A percentile compares a stretch with the other conserved stretches of the same genome.
Evolutionary conservation across 1,140 invertebrate species (phyloP).

Genomic region (Helicorthomorpha holstii): DNA sequence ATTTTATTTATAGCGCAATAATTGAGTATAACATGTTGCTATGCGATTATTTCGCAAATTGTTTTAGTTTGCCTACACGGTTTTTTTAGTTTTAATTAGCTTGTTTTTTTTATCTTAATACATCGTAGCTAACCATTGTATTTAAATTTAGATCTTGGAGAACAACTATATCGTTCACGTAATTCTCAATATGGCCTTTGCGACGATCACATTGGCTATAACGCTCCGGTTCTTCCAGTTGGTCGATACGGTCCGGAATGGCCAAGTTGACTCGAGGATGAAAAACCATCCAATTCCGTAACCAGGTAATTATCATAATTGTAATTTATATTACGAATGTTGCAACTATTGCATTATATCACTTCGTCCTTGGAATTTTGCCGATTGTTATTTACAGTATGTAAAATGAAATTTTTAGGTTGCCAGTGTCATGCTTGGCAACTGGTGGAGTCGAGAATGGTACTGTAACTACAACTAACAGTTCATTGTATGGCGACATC

Average conservation of each 20-base stretch:
- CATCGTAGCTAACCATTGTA: too few species aligned
- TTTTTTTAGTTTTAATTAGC: too few species aligned
- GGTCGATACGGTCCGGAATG: conserved; percentile 72
- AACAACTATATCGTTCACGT: too few species aligned
- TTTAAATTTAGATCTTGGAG: too few species aligned
- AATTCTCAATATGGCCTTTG: too few species aligned
- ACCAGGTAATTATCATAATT: conserved; percentile 7
- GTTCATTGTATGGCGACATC: too few species aligned
- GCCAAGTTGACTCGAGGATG: conserved; percentile 75
- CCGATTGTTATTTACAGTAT: not conserved
- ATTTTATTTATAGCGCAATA: too few species aligned
- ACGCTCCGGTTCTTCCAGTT: conserved; percentile 29
- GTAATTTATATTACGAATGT: conserved; percentile 1
- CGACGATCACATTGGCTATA: too few species aligned
- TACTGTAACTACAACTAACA: not conserved
- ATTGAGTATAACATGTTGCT: too few species aligned
- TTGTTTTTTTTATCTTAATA: too few species aligned
- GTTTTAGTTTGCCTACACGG: too few species aligned
- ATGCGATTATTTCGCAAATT: too few species aligned
- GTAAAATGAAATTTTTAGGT: not conserved
- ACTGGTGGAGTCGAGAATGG: not conserved
- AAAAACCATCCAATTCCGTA: conserved; percentile 27
- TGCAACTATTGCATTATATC: conserved; percentile 1
- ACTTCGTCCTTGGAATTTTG: conserved; percentile 26
- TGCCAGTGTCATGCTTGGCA: not conserved